A percentile compares a stretch with the other conserved stretches of the same genome.
phyloP scores from a whole-genome alignment of 2,797 vertebrate species.

The Chaenodraco wilsoni region DNA sequence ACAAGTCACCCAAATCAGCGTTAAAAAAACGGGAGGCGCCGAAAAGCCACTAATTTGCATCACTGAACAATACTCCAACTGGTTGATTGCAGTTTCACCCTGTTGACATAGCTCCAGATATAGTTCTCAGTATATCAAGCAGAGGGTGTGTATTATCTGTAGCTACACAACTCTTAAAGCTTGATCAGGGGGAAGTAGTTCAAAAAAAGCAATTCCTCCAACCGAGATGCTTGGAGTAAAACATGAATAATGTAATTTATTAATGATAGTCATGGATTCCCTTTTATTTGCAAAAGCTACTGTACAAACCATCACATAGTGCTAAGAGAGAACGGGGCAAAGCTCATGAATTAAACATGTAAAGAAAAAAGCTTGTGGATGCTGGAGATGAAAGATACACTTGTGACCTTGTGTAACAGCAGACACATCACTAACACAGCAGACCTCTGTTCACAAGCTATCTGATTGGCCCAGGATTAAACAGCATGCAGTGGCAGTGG shows the following conservation, averaged over 20 bases:
- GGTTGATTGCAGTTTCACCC: not conserved
- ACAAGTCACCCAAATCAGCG: too few relatives aligned
- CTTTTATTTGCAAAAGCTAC: constrained; percentile 27
- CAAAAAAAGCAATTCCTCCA: not conserved
- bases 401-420: constrained; percentile 54
- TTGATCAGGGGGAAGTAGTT: not conserved
- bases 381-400: constrained; percentile 57
- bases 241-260: not conserved
- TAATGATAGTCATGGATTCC: not conserved
- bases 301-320: constrained; percentile 32
- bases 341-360: constrained; percentile 38
- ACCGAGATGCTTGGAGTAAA: not conserved
- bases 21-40: too few relatives aligned
- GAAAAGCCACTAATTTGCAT: too few relatives aligned
- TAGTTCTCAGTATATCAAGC: not conserved
- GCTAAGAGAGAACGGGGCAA: constrained; percentile 14
- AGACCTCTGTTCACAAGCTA: constrained; percentile 35
- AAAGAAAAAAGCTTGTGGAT: constrained; percentile 32
- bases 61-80: not conserved
- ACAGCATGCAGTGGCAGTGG: constrained; percentile 56
- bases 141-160: not conserved
- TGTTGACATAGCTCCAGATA: not conserved
- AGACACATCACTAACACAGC: constrained; percentile 35
- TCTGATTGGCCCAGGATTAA: constrained; percentile 59
- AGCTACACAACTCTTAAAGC: not conserved